A percentile compares a stretch with the other conserved stretches of the same genome.
These are phyloP conservation scores for Alaudala cheleensis DNA, from an alignment of 2,113 vertebrate species.

Conservation along the genomic window DNA sequence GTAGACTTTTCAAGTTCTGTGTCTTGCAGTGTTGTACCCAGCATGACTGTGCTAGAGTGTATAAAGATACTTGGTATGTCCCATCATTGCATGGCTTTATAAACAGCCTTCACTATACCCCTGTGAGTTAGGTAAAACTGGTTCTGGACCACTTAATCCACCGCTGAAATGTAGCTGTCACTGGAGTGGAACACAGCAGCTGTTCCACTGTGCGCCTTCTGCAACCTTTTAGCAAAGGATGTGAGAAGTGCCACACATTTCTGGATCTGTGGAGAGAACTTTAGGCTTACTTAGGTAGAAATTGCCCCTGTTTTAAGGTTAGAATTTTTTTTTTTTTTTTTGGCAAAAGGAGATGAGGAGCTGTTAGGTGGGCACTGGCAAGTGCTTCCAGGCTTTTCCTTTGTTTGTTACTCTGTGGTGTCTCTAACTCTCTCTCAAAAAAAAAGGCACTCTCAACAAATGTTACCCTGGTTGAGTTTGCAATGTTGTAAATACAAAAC, in stretches of 20 bases:
- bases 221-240: background rate
- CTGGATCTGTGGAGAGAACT: background rate
- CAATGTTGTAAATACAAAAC: background rate
- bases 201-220: background rate
- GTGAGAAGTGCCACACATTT: background rate
- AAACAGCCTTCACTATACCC: background rate
- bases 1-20: background rate
- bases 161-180: background rate
- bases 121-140: constrained; percentile 3
- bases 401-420: background rate
- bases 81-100: background rate
- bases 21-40: background rate
- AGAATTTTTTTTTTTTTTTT: background rate
- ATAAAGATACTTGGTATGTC: background rate
- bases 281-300: background rate
- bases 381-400: background rate
- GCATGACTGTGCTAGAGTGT: background rate
- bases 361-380: background rate
- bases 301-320: background rate
- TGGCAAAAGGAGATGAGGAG: background rate
- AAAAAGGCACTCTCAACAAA: background rate
- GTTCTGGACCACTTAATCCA: constrained; percentile 13
- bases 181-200: constrained; percentile 7
- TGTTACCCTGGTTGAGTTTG: background rate
- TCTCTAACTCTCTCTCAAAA: background rate